Conservation (phyloP, 1,140 invertebrate species). For the Eufriesea mexicana region DNA sequence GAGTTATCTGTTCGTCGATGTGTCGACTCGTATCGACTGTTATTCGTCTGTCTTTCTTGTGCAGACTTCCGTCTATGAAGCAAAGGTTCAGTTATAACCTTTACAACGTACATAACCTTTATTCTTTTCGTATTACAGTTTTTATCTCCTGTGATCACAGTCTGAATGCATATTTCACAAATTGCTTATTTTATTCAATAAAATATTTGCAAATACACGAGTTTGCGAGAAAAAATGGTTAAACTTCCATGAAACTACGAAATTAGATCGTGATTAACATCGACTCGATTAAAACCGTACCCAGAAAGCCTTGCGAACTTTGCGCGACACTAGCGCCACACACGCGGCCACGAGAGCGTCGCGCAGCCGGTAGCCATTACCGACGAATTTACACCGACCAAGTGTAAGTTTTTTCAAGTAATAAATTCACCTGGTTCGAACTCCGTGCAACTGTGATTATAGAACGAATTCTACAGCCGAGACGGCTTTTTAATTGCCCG, state of each 20-base stretch:
- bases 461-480: conserved; percentile 7
- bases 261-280: neutral
- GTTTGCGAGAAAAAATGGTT: neutral
- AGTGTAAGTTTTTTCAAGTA: conserved; percentile 2
- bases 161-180: too few species aligned
- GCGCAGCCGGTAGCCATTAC: neutral
- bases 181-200: too few species aligned
- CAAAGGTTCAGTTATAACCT: too few species aligned
- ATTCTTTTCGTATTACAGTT: too few species aligned
- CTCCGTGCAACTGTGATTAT: conserved; percentile 2
- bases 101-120: too few species aligned
- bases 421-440: neutral
- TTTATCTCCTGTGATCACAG: too few species aligned
- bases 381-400: neutral
- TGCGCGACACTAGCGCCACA: neutral
- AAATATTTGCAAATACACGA: neutral
- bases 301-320: neutral
- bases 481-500: conserved; percentile 55
- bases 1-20: too few species aligned
- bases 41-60: too few species aligned
- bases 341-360: neutral
- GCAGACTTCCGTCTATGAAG: too few species aligned
- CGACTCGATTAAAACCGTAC: neutral
- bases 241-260: neutral
- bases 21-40: too few species aligned